Base-by-base conservation (phyloP, 1,140 invertebrate species). In the Listronotus oregonensis region DNA sequence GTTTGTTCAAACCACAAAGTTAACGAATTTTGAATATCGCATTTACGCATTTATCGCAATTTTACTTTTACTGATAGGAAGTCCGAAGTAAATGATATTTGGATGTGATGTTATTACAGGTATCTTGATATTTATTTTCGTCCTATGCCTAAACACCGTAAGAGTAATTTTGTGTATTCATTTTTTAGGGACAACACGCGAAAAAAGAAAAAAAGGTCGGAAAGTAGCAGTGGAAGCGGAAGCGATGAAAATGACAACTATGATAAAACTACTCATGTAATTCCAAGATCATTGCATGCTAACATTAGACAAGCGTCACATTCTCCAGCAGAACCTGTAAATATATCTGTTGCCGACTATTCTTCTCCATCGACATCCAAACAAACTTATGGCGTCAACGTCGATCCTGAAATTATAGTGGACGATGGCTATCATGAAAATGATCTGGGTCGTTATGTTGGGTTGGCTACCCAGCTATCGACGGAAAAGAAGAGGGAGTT, bases 271-370 rank as follows among this genome's bases (percentile, higher is more conserved):
- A 50, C 52, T 56, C 37, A 68, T 46, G 67, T 61, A 69, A 59
- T 54, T 49, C 60, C 60, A 63, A 63, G 60, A 52, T 63, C 60
- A 63, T 63, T 63, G 39, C 49, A 63, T 54, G 60, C 47, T 63
- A 52, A 46, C 50, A 63, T 63, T 52, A 49, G 34, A 54, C 60
- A 63, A 63, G 37, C 50, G 50, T 63, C 60, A 54, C 34, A 63
- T 34, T 63, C 60, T 63, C 37, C 49, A 63, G 47, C 15, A 63
- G 21, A 52, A 52, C 50, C n/a, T 62, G 37, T 37, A 49, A 60
- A 49, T 60, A 60, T 49, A 47, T 60, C 27, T 49, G 12, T 60
- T 50, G 46, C 44, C 44, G 46, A 60, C 58, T 49, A 62, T 54
- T 62, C 55, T 64, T 55, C 54, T 37, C 34, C 34, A 37, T 37